Evolutionary conservation across 2,113 vertebrate genomes (phyloP).

Genomic region (Chionis minor): DNA sequence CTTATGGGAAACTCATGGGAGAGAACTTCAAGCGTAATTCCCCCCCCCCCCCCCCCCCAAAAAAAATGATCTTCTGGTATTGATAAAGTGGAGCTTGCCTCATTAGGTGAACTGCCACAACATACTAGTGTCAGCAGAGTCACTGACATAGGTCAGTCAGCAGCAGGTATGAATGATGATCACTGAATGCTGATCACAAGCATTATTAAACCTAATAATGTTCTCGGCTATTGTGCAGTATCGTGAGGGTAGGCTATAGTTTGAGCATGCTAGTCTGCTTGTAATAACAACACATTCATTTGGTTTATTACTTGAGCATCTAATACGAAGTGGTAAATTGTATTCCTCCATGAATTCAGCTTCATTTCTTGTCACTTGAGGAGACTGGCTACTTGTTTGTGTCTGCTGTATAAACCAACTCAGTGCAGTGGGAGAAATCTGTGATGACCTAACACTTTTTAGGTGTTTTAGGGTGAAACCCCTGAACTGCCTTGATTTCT

Average conservation of each 20-base stretch:
- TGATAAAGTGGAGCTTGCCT: not conserved
- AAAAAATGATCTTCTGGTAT: not conserved
- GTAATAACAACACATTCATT: not conserved
- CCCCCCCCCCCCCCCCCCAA: accelerated
- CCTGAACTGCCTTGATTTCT: not conserved
- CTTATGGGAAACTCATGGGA: not conserved
- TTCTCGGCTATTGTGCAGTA: not conserved
- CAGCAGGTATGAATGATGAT: not conserved
- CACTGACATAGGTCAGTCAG: not conserved
- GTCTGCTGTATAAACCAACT: constrained; percentile 45
- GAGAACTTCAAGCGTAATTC: not conserved
- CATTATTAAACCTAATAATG: not conserved
- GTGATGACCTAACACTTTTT: not conserved
- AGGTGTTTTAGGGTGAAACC: not conserved
- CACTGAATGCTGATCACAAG: not conserved
- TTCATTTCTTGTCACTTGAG: not conserved
- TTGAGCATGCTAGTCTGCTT: not conserved
- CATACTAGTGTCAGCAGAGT: not conserved
- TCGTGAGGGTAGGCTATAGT: not conserved
- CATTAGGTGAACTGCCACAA: not conserved
- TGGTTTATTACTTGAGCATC: not conserved
- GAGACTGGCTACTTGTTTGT: constrained; percentile 69
- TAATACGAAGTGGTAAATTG: not conserved
- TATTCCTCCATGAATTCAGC: not conserved
- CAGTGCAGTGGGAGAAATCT: not conserved